Percentiles rank a stretch among this genome's conserved stretches.
These are phyloP conservation scores for Rhamnusium bicolor DNA, from an alignment of 2,888 invertebrate genomes.

Conservation along the genomic window DNA sequence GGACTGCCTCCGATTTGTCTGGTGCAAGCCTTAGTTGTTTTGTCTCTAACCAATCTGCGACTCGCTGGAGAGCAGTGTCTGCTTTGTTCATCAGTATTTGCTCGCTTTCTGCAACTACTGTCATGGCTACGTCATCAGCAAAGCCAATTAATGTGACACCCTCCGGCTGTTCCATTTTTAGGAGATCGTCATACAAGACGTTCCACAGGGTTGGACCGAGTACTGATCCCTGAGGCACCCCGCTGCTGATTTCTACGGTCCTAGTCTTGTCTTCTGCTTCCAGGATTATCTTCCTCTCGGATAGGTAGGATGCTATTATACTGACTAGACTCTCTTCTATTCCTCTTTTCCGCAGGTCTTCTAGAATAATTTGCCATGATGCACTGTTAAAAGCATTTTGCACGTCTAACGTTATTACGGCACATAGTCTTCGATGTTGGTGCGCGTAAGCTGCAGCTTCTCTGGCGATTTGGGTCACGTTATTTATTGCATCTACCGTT, in stretches of 20 bases:
- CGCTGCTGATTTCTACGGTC: too few species aligned
- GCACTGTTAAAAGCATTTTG: conserved; percentile 17
- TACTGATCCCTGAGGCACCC: background rate
- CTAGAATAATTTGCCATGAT: conserved; percentile 28
- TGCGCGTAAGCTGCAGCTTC: background rate
- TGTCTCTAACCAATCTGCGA: background rate
- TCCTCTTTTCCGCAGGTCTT: conserved; percentile 15
- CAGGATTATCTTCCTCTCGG: background rate
- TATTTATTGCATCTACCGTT: background rate
- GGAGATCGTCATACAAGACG: background rate
- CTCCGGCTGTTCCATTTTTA: background rate
- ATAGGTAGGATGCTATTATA: conserved; percentile 33
- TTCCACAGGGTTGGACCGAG: background rate
- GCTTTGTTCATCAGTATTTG: background rate
- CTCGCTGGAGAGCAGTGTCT: background rate
- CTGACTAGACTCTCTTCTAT: conserved; percentile 32
- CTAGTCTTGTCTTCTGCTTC: too few species aligned
- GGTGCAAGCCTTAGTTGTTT: background rate
- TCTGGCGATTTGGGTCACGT: background rate
- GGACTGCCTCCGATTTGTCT: background rate
- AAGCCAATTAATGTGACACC: background rate
- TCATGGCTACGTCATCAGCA: background rate
- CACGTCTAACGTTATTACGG: conserved; percentile 4
- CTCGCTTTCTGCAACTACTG: background rate
- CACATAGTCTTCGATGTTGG: background rate